These are phyloP conservation scores for Byasa hedistus DNA, from an alignment of 2,888 invertebrate species.

Conservation along the genomic window DNA sequence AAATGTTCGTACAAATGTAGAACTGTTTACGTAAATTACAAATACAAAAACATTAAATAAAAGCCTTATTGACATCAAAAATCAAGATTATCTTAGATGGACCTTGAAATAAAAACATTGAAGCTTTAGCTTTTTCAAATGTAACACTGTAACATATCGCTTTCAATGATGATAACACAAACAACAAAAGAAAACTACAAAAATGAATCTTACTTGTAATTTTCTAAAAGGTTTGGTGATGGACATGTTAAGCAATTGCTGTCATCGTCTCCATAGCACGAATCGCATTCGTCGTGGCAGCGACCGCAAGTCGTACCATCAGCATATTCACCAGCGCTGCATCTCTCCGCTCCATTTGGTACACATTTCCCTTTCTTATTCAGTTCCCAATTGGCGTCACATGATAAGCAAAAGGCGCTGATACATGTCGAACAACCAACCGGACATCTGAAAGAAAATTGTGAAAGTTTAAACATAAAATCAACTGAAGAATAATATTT, in stretches of 20 bases:
- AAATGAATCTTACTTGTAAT: constrained; percentile 60
- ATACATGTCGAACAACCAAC: constrained; percentile 88
- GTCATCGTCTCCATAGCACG: constrained; percentile 89
- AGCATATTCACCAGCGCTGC: constrained; percentile 82
- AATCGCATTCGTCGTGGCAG: constrained; percentile 89
- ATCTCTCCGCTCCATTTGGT: constrained; percentile 84
- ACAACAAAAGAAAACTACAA: not conserved
- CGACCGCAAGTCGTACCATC: constrained; percentile 84
- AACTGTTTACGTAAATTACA: too few species aligned
- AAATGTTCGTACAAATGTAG: too few species aligned
- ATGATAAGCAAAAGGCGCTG: constrained; percentile 86
- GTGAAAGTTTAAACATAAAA: not conserved
- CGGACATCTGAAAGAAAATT: constrained; percentile 78
- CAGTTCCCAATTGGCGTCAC: constrained; percentile 86
- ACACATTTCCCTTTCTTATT: constrained; percentile 88
- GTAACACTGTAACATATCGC: too few species aligned
- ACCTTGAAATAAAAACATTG: too few species aligned
- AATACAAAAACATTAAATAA: too few species aligned
- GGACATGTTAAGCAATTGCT: constrained; percentile 87
- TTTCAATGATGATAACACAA: not conserved
- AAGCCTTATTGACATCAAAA: too few species aligned
- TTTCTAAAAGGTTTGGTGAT: constrained; percentile 86
- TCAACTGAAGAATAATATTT: not conserved
- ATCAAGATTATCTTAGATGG: too few species aligned
- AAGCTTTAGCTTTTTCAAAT: too few species aligned